phyloP scores from a whole-genome alignment of 2,113 vertebrate genomes.

The Mus pahari region DNA sequence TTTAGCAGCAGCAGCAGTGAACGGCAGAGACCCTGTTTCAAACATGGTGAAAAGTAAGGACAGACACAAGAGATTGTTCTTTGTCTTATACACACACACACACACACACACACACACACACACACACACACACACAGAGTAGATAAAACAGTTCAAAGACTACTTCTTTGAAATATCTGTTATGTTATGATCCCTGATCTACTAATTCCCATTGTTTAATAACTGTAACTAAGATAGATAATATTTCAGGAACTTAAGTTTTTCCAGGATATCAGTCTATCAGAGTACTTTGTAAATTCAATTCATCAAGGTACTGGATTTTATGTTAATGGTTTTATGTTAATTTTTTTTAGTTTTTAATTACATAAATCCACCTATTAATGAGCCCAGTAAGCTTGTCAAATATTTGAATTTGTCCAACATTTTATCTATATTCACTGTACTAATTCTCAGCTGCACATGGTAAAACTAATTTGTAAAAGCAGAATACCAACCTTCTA shows the following conservation, averaged over 20 bases:
- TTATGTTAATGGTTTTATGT: too few species aligned
- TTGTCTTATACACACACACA: background rate
- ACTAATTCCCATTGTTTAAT: background rate
- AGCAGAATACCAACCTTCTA: background rate
- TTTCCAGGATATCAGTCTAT: background rate
- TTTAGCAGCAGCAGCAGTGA: background rate
- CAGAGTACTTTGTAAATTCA: background rate
- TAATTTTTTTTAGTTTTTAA: conserved; percentile 2
- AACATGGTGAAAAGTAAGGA: background rate
- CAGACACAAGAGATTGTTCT: background rate
- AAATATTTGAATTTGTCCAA: background rate
- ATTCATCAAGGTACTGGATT: background rate
- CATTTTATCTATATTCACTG: background rate
- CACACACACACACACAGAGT: background rate
- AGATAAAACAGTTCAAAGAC: conserved; percentile 5
- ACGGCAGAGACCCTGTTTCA: background rate
- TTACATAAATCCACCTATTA: background rate
- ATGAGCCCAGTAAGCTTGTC: background rate
- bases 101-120: too few species aligned
- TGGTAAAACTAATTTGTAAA: background rate
- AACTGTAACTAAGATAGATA: background rate
- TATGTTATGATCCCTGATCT: background rate
- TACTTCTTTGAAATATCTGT: background rate
- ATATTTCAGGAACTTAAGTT: background rate
- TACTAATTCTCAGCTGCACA: background rate